Evolutionary conservation across 2,113 vertebrate genomes (phyloP).

Genomic region (Melanerpes formicivorus): DNA sequence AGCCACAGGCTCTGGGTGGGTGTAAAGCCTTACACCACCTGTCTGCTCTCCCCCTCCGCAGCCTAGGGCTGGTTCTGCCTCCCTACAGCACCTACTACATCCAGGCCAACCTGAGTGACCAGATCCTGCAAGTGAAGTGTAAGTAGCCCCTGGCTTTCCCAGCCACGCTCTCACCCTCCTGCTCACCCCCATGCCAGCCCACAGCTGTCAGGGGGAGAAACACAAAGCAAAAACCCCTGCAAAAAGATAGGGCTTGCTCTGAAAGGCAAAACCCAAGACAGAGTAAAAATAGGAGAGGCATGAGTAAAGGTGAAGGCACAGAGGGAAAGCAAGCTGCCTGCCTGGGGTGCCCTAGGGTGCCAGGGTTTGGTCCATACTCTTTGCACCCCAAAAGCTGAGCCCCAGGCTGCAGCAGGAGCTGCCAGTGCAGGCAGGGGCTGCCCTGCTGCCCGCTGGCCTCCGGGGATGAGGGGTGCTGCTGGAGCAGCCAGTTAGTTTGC

Average conservation of each 20-base stretch:
- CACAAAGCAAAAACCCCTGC: not conserved
- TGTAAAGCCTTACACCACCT: not conserved
- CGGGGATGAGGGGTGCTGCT: constrained; percentile 82
- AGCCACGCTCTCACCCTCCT: constrained; percentile 52
- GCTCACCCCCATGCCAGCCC: constrained; percentile 34
- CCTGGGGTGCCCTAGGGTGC: constrained; percentile 10
- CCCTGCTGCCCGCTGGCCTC: constrained; percentile 30
- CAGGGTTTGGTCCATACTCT: not conserved
- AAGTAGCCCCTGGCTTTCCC: constrained; percentile 84
- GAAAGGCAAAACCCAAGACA: not conserved
- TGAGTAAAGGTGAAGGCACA: not conserved
- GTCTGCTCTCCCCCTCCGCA: constrained; percentile 68
- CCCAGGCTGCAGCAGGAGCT: not conserved
- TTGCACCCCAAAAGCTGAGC: not conserved
- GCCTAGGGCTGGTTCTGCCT: constrained; percentile 95
- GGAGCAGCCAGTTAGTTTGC: constrained; percentile 74
- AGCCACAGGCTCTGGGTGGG: not conserved
- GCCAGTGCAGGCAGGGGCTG: not conserved
- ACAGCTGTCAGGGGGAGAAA: not conserved
- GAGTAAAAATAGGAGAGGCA: not conserved
- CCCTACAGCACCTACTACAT: constrained; percentile 97
- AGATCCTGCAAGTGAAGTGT: constrained; percentile 99
- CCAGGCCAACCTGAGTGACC: constrained; percentile 97
- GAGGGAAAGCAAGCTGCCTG: constrained; percentile 26
- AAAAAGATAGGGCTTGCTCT: not conserved